Percentiles rank a stretch among this genome's conserved stretches.
Conservation (phyloP, 2,797 vertebrate genomes). For the Astyanax mexicanus region DNA sequence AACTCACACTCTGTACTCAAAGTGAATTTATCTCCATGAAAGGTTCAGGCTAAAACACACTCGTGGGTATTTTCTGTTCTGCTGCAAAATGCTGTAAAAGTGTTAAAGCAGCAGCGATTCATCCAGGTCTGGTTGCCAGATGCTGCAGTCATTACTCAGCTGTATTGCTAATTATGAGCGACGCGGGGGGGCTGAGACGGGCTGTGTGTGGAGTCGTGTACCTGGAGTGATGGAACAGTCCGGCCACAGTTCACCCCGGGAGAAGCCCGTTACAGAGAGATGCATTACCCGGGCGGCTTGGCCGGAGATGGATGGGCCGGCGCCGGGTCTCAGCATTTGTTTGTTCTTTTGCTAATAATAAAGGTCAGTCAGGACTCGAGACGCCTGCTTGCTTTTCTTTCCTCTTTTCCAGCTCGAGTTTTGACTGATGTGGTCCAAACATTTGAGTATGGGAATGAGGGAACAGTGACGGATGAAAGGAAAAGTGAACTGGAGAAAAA, state of each 20-base stretch:
- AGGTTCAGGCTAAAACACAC: no score
- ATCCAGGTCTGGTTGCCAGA: constrained; percentile 32
- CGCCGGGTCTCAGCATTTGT: constrained; percentile 38
- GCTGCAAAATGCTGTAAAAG: constrained; percentile 16
- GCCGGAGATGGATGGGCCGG: constrained; percentile 39
- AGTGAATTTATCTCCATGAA: no score
- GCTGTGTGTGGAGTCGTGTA: constrained; percentile 31
- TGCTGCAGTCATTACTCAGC: constrained; percentile 49
- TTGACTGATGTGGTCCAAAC: constrained; percentile 6
- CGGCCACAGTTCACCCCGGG: constrained; percentile 44
- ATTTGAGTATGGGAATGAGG: not conserved
- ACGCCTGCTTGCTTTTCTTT: constrained; percentile 9
- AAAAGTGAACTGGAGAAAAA: not conserved
- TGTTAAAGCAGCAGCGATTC: constrained; percentile 36
- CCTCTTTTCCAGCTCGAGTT: constrained; percentile 9
- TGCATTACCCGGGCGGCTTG: constrained; percentile 36
- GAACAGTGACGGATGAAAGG: not conserved
- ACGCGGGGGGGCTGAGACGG: constrained; percentile 36
- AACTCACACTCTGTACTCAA: no score
- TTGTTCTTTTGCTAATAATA: constrained; percentile 47
- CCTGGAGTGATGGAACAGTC: constrained; percentile 40
- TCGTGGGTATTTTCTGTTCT: not conserved
- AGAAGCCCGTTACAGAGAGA: constrained; percentile 56
- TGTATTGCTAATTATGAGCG: constrained; percentile 50
- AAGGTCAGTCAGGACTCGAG: constrained; percentile 47